Evolutionary conservation across 2,113 vertebrate species (phyloP).

Genomic region (Tonatia bakeri): DNA sequence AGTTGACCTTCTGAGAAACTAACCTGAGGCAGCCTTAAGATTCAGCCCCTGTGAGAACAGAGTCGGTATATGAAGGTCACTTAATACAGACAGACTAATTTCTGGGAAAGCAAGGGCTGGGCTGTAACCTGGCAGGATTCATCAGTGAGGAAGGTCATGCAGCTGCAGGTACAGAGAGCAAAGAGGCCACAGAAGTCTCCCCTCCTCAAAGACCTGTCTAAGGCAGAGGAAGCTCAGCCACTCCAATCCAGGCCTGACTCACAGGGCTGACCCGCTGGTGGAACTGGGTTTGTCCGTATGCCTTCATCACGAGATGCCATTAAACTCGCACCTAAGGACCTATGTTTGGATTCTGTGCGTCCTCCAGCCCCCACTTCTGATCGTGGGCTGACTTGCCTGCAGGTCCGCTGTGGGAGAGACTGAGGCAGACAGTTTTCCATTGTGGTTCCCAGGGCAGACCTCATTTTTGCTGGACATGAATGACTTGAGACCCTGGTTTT

Average conservation of each 20-base stretch:
- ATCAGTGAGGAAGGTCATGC: neutral
- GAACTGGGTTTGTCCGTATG: neutral
- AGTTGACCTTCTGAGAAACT: neutral
- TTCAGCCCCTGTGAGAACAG: neutral
- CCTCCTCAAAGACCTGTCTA: neutral
- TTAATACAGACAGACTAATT: neutral
- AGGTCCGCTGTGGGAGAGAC: neutral
- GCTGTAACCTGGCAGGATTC: neutral
- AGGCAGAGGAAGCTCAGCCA: neutral
- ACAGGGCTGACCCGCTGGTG: fast-evolving
- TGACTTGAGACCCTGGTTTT: neutral
- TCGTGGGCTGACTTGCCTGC: neutral
- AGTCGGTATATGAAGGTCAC: neutral
- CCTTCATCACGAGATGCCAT: neutral
- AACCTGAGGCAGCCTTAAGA: neutral
- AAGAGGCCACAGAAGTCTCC: neutral
- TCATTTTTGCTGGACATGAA: neutral
- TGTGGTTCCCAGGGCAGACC: neutral
- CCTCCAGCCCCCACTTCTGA: neutral
- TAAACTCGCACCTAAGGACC: neutral
- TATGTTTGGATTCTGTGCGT: neutral
- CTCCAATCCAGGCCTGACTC: neutral
- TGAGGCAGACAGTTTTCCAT: neutral
- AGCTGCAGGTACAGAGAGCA: neutral
- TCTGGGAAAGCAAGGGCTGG: neutral